Percentiles rank a stretch among this genome's conserved stretches.
phyloP scores from a whole-genome alignment of 1,140 invertebrate species.

The Calephelis nemesis region DNA sequence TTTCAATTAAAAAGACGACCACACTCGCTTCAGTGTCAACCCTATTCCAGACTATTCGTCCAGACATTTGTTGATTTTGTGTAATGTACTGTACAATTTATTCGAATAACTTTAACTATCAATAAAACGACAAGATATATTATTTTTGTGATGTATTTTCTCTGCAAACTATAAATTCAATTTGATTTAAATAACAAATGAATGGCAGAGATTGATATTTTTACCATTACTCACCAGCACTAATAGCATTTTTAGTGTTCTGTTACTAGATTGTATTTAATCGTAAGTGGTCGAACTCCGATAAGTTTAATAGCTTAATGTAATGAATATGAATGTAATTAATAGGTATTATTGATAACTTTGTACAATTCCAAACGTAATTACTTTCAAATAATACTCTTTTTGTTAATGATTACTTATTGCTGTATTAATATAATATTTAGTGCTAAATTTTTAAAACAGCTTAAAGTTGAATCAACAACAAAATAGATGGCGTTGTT shows the following conservation, averaged over 20 bases:
- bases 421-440: too few species aligned
- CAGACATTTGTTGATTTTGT: slow-evolving; percentile 52
- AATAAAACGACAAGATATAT: slow-evolving; percentile 15
- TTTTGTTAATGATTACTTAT: too few species aligned
- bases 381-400: too few species aligned
- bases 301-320: slow-evolving; percentile 8
- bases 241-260: slow-evolving; percentile 10
- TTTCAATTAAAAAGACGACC: too few species aligned
- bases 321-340: not conserved
- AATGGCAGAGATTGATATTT: slow-evolving; percentile 5
- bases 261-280: not conserved
- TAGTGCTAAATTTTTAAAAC: too few species aligned
- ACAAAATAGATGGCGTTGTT: too few species aligned
- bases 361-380: too few species aligned
- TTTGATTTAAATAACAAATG: slow-evolving; percentile 4
- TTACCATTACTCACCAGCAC: not conserved
- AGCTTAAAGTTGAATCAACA: too few species aligned
- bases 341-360: too few species aligned
- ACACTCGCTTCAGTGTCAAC: not conserved
- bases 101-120: slow-evolving; percentile 14
- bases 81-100: slow-evolving; percentile 23
- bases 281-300: not conserved
- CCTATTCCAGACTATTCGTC: slow-evolving; percentile 32
- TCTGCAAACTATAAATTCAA: not conserved
- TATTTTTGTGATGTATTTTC: slow-evolving; percentile 5